Evolutionary conservation across 2,797 vertebrate species (phyloP).

Genomic region (Syngnathus rostellatus): DNA sequence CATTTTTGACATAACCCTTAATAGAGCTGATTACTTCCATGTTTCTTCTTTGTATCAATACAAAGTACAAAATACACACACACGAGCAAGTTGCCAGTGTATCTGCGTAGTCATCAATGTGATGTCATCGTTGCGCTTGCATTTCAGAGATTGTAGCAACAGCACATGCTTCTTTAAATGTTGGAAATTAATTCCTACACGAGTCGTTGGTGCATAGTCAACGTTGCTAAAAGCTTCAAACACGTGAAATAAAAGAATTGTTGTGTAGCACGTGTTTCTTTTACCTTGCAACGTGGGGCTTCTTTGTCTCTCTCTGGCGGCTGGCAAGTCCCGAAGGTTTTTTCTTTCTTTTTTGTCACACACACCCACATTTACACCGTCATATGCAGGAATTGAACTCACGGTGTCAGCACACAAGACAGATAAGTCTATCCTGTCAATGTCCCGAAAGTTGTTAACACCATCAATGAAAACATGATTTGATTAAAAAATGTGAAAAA

Average conservation of each 20-base stretch:
- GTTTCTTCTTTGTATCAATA: conserved; percentile 49
- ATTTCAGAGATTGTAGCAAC: conserved; percentile 36
- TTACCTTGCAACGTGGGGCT: background rate
- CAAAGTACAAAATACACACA: conserved; percentile 8
- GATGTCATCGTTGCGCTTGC: background rate
- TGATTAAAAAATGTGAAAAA: no score
- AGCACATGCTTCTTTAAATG: no score
- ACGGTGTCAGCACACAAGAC: no score
- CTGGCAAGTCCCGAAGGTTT: no score
- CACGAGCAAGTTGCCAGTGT: conserved; percentile 14
- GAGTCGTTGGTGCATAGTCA: background rate
- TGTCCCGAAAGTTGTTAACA: background rate
- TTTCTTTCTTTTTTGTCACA: no score
- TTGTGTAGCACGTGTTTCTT: background rate
- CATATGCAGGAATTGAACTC: no score
- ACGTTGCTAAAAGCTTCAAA: background rate
- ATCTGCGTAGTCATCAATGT: conserved; percentile 41
- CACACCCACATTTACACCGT: no score
- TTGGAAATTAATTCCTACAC: background rate
- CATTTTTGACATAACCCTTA: conserved; percentile 55
- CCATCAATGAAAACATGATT: background rate
- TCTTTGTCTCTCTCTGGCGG: background rate
- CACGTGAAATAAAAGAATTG: background rate
- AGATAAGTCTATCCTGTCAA: no score
- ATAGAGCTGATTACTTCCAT: conserved; percentile 40